A percentile compares a stretch with the other conserved stretches of the same genome.
These are phyloP conservation scores for Resseliella maxima DNA, from an alignment of 2,888 invertebrate genomes.

Conservation along the genomic window DNA sequence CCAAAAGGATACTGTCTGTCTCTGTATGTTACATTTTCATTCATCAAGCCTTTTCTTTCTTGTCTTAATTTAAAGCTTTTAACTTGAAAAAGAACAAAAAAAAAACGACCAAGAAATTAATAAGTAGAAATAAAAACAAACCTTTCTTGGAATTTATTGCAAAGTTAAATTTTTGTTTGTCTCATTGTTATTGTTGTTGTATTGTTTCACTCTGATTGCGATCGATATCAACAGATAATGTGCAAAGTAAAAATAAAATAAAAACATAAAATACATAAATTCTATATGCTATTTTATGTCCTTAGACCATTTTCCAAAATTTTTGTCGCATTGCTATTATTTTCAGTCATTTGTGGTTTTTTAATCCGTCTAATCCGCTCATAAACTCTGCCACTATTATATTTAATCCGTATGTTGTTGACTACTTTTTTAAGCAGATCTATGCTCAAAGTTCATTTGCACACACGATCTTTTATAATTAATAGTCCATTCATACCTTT, in stretches of 20 bases:
- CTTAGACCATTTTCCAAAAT: not conserved
- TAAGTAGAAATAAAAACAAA: not conserved
- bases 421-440: constrained; percentile 10
- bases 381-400: not conserved
- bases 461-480: not conserved
- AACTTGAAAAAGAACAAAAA: not conserved
- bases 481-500: constrained; percentile 5
- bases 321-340: constrained; percentile 33
- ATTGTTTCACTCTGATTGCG: too few relatives aligned
- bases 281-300: not conserved
- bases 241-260: too few relatives aligned
- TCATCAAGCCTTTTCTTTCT: not conserved
- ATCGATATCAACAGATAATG: too few relatives aligned
- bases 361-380: constrained; percentile 23
- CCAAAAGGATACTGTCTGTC: not conserved
- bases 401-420: not conserved
- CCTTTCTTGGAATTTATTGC: not conserved
- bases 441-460: constrained; percentile 43
- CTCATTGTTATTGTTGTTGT: too few relatives aligned
- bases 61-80: not conserved
- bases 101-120: too few relatives aligned
- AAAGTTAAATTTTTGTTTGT: not conserved
- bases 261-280: too few relatives aligned
- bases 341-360: constrained; percentile 35
- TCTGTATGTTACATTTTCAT: not conserved